These are phyloP conservation scores for Myiozetetes cayanensis DNA, from an alignment of 2,113 vertebrate genomes.

Conservation along the genomic window DNA sequence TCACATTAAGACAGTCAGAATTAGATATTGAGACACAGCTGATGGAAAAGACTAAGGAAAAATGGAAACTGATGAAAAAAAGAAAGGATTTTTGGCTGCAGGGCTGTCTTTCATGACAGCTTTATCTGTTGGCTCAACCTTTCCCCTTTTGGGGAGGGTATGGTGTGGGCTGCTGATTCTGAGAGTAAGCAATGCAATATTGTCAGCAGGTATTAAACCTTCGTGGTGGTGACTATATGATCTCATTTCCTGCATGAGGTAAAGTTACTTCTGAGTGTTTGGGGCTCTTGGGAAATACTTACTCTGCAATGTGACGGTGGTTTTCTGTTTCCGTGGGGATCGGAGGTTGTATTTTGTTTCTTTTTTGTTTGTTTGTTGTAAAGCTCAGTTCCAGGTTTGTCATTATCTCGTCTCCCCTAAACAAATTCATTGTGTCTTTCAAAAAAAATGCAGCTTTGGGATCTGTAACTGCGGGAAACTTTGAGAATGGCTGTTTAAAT, in stretches of 20 bases:
- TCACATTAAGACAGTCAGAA: neutral
- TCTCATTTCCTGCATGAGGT: neutral
- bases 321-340: neutral
- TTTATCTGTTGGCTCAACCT: neutral
- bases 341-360: fast-evolving
- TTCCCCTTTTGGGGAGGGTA: neutral
- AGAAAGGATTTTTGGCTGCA: neutral
- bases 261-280: neutral
- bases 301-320: neutral
- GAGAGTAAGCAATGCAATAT: neutral
- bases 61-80: neutral
- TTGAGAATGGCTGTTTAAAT: neutral
- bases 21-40: neutral
- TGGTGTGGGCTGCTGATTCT: neutral
- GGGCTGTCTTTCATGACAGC: neutral
- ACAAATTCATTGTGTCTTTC: neutral
- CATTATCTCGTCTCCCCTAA: neutral
- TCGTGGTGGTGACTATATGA: neutral
- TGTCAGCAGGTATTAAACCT: neutral
- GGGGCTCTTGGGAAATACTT: neutral
- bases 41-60: neutral
- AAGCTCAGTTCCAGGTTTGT: neutral
- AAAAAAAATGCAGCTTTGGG: neutral
- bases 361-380: neutral
- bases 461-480: neutral